phyloP scores from a whole-genome alignment of 2,888 invertebrate species.

The Thymelicus lineola region DNA sequence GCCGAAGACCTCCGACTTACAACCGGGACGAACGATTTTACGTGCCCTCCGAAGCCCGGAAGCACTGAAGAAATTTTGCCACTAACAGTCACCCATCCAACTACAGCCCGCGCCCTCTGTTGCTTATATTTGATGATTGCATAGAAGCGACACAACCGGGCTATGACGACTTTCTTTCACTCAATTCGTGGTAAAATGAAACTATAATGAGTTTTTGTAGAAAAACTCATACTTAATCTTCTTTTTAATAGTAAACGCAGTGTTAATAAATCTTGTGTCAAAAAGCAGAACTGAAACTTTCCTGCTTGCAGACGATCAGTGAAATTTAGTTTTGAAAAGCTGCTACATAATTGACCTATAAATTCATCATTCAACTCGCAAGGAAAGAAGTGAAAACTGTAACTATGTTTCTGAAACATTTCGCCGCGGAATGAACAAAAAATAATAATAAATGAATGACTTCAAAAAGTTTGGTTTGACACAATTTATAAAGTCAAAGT shows the following conservation, averaged over 20 bases:
- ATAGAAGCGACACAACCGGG: too few species aligned
- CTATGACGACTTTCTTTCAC: too few species aligned
- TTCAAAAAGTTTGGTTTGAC: too few species aligned
- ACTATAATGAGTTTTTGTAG: not conserved
- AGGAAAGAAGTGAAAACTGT: not conserved
- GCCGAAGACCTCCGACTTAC: too few species aligned
- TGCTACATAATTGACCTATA: not conserved
- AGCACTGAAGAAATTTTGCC: too few species aligned
- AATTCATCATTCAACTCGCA: slow-evolving; percentile 4
- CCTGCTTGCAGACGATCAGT: slow-evolving; percentile 5
- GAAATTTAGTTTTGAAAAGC: slow-evolving; percentile 16
- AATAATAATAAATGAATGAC: not conserved
- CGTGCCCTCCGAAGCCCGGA: too few species aligned
- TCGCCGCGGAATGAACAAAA: not conserved
- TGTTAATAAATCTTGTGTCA: slow-evolving; percentile 8
- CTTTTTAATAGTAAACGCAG: not conserved
- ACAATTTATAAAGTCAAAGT: too few species aligned
- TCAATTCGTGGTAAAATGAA: too few species aligned
- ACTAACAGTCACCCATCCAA: too few species aligned
- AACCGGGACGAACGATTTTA: too few species aligned
- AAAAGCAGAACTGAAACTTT: slow-evolving; percentile 5
- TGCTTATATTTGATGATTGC: too few species aligned
- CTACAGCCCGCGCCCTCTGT: too few species aligned
- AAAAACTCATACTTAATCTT: not conserved
- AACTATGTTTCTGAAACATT: not conserved